phyloP scores from a whole-genome alignment of 2,113 vertebrate species.

The Ia io region DNA sequence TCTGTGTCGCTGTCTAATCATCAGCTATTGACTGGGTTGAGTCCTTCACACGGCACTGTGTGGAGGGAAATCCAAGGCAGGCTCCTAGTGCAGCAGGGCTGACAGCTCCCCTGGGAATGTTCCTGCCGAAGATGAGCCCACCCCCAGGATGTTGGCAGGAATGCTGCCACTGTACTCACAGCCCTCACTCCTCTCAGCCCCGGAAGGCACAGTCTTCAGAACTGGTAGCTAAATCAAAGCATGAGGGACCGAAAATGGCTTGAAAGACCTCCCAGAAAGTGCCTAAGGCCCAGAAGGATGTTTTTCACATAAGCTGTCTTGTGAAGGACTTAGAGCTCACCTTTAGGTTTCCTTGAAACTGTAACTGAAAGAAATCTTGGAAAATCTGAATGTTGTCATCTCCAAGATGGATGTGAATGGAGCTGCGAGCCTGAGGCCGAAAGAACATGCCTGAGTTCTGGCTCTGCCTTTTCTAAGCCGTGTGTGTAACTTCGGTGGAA shows the following conservation, averaged over 20 bases:
- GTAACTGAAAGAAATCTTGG: not conserved
- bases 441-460: not conserved
- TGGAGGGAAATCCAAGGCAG: not conserved
- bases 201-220: not conserved
- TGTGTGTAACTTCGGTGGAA: not conserved
- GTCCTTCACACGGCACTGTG: not conserved
- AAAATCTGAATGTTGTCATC: not conserved
- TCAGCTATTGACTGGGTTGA: not conserved
- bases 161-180: not conserved
- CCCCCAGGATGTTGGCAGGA: not conserved
- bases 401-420: not conserved
- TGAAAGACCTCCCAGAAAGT: conserved; percentile 64
- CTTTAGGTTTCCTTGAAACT: not conserved
- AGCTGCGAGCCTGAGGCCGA: not conserved
- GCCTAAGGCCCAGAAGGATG: not conserved
- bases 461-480: not conserved
- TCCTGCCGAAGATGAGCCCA: not conserved
- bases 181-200: not conserved
- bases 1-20: not conserved
- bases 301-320: conserved; percentile 17
- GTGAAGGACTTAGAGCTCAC: not conserved
- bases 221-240: conserved; percentile 45
- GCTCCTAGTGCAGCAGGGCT: not conserved
- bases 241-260: conserved; percentile 4
- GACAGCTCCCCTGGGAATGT: not conserved